Percentiles rank a stretch among this genome's conserved stretches.
Evolutionary conservation across 2,888 invertebrate species (phyloP).

Genomic region (Meandrusa payeni): DNA sequence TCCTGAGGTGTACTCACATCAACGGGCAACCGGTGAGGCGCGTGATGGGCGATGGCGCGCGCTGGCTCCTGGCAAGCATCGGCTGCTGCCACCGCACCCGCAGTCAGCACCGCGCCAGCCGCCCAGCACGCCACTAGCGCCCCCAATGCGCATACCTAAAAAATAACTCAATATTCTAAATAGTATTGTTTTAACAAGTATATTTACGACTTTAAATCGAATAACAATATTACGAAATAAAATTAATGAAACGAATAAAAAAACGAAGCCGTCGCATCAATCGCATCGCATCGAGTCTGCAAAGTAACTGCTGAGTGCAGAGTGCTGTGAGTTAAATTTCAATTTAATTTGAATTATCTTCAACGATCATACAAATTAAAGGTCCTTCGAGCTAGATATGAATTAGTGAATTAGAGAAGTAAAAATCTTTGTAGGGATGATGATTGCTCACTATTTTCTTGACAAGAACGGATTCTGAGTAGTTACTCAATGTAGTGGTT

Average conservation of each 20-base stretch:
- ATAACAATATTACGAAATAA: no score
- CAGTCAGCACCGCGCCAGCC: constrained; percentile 92
- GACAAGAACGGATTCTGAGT: no score
- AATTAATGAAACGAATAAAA: no score
- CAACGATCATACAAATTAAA: background rate
- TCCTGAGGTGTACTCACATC: constrained; percentile 71
- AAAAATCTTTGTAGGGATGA: background rate
- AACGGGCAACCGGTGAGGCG: constrained; percentile 78
- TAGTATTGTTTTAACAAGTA: no score
- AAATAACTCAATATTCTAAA: no score
- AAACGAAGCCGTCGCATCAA: no score
- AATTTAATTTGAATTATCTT: no score
- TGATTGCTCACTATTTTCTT: no score
- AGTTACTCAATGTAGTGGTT: no score
- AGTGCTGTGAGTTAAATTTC: no score
- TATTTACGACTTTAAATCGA: no score
- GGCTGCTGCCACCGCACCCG: constrained; percentile 90
- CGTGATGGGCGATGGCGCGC: constrained; percentile 86
- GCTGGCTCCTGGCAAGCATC: constrained; percentile 94
- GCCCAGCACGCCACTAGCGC: constrained; percentile 89
- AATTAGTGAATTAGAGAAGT: background rate
- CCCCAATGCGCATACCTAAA: constrained; percentile 80
- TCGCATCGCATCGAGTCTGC: no score
- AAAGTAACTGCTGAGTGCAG: background rate
- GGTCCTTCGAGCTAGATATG: background rate